These are phyloP conservation scores for Thymelicus lineola DNA, from an alignment of 2,888 invertebrate genomes.

Conservation along the genomic window DNA sequence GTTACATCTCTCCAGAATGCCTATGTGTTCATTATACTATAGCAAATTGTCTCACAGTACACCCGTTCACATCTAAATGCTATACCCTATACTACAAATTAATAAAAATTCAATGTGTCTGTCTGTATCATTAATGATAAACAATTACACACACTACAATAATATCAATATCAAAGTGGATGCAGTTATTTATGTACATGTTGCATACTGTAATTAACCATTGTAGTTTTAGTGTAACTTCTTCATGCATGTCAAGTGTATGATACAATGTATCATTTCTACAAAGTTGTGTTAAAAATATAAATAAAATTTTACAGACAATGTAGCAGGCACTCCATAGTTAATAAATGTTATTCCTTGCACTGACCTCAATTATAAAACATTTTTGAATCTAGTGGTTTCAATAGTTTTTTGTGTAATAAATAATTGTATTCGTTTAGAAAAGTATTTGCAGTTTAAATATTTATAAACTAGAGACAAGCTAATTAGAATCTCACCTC, in stretches of 20 bases:
- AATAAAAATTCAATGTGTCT: too few species aligned
- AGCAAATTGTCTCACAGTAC: conserved; percentile 29
- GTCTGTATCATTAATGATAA: too few species aligned
- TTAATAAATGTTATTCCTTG: not conserved
- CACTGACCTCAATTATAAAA: not conserved
- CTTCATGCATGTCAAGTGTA: too few species aligned
- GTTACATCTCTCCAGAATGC: conserved; percentile 42
- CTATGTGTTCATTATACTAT: conserved; percentile 50
- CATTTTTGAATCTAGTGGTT: not conserved
- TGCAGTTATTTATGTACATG: too few species aligned
- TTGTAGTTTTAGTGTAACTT: too few species aligned
- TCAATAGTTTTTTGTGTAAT: not conserved
- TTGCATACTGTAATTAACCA: too few species aligned
- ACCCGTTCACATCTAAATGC: conserved; percentile 17
- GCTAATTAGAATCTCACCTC: conserved; percentile 34
- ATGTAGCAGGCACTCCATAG: not conserved
- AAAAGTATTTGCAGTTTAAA: not conserved
- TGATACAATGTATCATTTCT: too few species aligned
- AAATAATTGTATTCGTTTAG: not conserved
- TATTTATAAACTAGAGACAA: conserved; percentile 20
- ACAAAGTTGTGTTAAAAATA: too few species aligned
- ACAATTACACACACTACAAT: not conserved
- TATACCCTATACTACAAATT: not conserved
- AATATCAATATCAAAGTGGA: not conserved
- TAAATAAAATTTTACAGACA: not conserved